A percentile compares a stretch with the other conserved stretches of the same genome.
These are phyloP conservation scores for Macquaria ambigua DNA, from an alignment of 2,113 vertebrate species.

Conservation along the genomic window DNA sequence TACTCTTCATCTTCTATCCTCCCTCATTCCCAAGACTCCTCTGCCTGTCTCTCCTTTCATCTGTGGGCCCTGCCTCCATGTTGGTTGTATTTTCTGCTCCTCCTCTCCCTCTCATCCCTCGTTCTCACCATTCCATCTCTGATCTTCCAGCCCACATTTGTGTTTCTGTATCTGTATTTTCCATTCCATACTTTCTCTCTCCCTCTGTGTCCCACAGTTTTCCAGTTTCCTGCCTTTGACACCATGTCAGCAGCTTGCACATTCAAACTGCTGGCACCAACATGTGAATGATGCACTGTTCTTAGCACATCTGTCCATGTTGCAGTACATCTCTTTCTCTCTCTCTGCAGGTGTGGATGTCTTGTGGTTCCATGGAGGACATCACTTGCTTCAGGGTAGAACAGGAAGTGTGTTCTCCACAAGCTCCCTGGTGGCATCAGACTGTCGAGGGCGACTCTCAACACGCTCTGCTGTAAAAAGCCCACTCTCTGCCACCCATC, in stretches of 20 bases:
- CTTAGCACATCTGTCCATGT: constrained; percentile 27
- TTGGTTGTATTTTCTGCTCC: background rate
- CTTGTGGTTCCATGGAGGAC: constrained; percentile 53
- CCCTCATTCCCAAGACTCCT: background rate
- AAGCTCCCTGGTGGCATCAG: constrained; percentile 44
- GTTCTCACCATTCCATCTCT: background rate
- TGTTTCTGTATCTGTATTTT: background rate
- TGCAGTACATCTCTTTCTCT: constrained; percentile 3
- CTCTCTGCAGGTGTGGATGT: constrained; percentile 48
- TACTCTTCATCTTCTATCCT: background rate
- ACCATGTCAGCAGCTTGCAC: constrained; percentile 22
- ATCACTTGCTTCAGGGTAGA: constrained; percentile 50
- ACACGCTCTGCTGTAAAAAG: background rate
- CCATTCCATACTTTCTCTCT: background rate
- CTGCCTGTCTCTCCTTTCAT: constrained; percentile 4
- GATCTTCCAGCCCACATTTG: background rate
- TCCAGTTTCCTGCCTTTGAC: background rate
- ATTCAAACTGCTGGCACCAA: constrained; percentile 26
- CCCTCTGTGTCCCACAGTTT: background rate
- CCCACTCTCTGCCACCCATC: background rate
- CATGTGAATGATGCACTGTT: constrained; percentile 14
- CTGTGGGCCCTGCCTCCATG: background rate
- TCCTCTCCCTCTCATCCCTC: background rate
- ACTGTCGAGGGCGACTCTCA: constrained; percentile 18
- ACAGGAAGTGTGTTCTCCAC: constrained; percentile 39